Base-by-base conservation (phyloP, 2,888 invertebrate genomes). In the Agrotis segetum region DNA sequence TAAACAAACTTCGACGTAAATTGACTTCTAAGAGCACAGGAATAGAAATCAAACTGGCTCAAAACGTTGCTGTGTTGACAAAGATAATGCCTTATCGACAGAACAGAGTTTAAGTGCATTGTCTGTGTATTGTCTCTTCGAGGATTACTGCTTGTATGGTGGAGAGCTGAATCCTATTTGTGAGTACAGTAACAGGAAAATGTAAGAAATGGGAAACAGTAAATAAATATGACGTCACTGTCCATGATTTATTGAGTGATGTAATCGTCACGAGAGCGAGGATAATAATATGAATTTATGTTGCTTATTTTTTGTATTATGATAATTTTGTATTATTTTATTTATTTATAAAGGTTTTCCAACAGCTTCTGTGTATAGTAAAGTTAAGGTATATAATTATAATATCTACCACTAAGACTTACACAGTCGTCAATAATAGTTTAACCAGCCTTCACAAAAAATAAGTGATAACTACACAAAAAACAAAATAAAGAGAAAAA, bases 41-140 rank as follows among this genome's bases (percentile, higher is more conserved):
- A 78, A 88, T 85, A 88, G 78, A 83, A 84, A 82, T 83, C 64
- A 87, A 86, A 85, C 85, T 87, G 79, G 74, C 72, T 75, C 63
- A 70, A 65, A 71, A 63, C 58, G 58, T 59, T 59, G 59, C 64
- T 53, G 69, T 81, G 81, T 83, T 82, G 86, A 78, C 79, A 74
- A 46, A 82, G 80, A 84, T 84, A 85, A 84, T 82, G 75, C 75
- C 72, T 79, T 82, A 74, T 82, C 76, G 76, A 71, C 76, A 77
- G 74, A 78, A 82, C 70, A 71, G 68, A 83, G 72, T 80, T 84
- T 74, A 74, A 80, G 80, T 82, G 76, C 84, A 81, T 77, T 80
- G 79, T 79, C 69, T 83, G 56, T 83, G 76, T 76, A 68, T 83
- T 83, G 74, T 82, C 69, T 83, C 65, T 40, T 69, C 52, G 63